Conservation (phyloP, 2,797 vertebrate species). For the Dermochelys coriacea region DNA sequence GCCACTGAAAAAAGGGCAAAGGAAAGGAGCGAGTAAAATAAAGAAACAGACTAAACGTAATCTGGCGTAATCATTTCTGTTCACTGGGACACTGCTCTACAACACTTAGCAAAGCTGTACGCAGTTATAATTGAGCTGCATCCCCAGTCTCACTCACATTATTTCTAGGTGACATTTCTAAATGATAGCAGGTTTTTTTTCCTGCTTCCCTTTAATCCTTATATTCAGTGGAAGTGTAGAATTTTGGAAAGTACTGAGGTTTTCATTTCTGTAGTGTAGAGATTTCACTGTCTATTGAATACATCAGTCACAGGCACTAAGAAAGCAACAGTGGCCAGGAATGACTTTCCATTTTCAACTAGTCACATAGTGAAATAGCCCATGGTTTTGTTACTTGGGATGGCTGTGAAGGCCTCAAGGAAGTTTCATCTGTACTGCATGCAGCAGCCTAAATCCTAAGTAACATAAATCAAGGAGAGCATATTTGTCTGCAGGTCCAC, state of each 20-base stretch:
- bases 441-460: background rate
- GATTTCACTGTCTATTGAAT: background rate
- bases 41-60: background rate
- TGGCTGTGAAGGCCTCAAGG: background rate
- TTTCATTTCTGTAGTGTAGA: background rate
- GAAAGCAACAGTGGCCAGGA: background rate
- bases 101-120: background rate
- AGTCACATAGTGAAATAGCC: background rate
- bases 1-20: fast-evolving
- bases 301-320: too few relatives aligned
- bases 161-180: background rate
- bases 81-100: background rate
- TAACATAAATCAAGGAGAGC: background rate
- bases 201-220: background rate
- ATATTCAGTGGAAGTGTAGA: background rate
- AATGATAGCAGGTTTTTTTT: background rate
- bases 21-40: background rate
- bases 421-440: background rate
- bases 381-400: background rate
- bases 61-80: background rate
- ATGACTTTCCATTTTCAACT: background rate
- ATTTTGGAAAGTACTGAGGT: fast-evolving
- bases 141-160: background rate
- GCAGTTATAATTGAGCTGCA: background rate
- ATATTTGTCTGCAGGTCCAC: background rate